These are phyloP conservation scores for Salvator merianae DNA, from an alignment of 2,113 vertebrate species.

Conservation along the genomic window DNA sequence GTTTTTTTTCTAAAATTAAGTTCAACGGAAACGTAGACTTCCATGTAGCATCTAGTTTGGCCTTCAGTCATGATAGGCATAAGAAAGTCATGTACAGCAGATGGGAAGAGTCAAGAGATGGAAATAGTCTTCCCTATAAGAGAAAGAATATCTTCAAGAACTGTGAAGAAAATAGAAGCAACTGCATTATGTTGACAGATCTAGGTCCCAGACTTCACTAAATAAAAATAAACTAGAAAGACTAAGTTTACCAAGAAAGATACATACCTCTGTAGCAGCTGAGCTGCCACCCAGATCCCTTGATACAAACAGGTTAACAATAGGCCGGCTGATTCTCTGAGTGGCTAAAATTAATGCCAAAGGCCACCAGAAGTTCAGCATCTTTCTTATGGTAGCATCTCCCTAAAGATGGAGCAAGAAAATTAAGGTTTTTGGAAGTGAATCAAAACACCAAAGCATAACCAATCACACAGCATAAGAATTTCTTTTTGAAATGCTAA, in stretches of 20 bases:
- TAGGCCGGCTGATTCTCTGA: conserved; percentile 94
- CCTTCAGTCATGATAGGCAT: neutral
- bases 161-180: neutral
- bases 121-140: neutral
- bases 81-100: neutral
- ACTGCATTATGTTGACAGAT: neutral
- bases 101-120: no score
- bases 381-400: conserved; percentile 93
- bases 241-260: neutral
- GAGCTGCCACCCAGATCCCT: conserved; percentile 91
- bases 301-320: conserved; percentile 98
- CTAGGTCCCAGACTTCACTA: neutral
- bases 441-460: neutral
- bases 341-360: conserved; percentile 95
- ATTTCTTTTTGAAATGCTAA: neutral
- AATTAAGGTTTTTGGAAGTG: neutral
- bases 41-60: neutral
- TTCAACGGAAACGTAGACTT: neutral
- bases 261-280: conserved; percentile 88
- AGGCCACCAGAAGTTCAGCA: conserved; percentile 99
- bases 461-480: neutral
- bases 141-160: neutral
- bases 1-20: neutral
- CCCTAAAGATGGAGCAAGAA: conserved; percentile 76
- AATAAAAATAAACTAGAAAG: neutral